A percentile compares a stretch with the other conserved stretches of the same genome.
These are phyloP conservation scores for Opisthograptis luteolata DNA, from an alignment of 2,888 invertebrate species.

Conservation along the genomic window DNA sequence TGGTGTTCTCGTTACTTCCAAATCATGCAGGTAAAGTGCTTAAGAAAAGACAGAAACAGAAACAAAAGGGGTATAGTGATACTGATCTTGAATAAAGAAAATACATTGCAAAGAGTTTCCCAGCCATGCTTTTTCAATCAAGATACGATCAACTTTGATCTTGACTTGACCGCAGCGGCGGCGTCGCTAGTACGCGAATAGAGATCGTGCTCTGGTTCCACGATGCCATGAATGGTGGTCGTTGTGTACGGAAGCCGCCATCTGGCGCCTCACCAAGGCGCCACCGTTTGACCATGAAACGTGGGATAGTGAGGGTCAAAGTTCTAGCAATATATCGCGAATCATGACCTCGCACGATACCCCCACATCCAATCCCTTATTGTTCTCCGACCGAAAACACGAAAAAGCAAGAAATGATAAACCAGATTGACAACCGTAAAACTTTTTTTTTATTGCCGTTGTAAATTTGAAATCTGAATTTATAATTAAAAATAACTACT, in stretches of 20 bases:
- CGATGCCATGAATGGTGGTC: slow-evolving; percentile 61
- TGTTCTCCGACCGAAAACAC: slow-evolving; percentile 3
- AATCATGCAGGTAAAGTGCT: too few species aligned
- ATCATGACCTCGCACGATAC: slow-evolving; percentile 56
- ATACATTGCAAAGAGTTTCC: slow-evolving; percentile 6
- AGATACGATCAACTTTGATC: slow-evolving; percentile 55
- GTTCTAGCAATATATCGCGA: slow-evolving; percentile 55
- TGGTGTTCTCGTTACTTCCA: too few species aligned
- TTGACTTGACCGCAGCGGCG: slow-evolving; percentile 53
- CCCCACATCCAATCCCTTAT: background rate
- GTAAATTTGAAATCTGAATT: slow-evolving; percentile 31
- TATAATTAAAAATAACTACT: slow-evolving; percentile 25
- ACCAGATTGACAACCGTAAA: slow-evolving; percentile 16
- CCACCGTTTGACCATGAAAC: slow-evolving; percentile 67
- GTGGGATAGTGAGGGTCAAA: slow-evolving; percentile 66
- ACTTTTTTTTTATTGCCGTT: slow-evolving; percentile 28
- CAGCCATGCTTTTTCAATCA: slow-evolving; percentile 27
- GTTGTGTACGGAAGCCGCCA: slow-evolving; percentile 59
- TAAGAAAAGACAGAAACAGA: too few species aligned
- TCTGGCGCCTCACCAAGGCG: slow-evolving; percentile 64
- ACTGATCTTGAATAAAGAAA: background rate
- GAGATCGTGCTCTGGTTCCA: slow-evolving; percentile 54
- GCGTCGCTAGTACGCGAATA: slow-evolving; percentile 44
- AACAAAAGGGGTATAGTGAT: too few species aligned
- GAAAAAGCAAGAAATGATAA: slow-evolving; percentile 19